A percentile compares a stretch with the other conserved stretches of the same genome.
phyloP scores from a whole-genome alignment of 2,113 vertebrate species.

The Spilogale gracilis region DNA sequence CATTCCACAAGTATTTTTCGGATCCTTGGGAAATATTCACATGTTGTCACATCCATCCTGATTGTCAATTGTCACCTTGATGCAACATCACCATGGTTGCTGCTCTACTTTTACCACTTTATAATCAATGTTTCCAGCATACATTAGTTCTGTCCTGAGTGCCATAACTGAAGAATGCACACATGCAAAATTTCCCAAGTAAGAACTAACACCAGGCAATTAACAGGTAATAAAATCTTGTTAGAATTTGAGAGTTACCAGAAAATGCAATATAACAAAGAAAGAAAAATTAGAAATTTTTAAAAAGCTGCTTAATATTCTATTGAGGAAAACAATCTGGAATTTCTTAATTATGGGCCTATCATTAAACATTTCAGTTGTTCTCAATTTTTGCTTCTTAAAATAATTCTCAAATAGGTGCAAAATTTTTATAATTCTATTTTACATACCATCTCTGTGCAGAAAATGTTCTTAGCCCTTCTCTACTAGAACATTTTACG shows the following conservation, averaged over 20 bases:
- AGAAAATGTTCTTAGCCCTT: slow-evolving; percentile 1
- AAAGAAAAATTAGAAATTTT: slow-evolving; percentile 12
- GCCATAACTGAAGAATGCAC: not conserved
- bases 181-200: not conserved
- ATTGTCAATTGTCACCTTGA: not conserved
- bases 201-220: not conserved
- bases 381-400: not conserved
- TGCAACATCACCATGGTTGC: not conserved
- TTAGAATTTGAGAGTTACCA: not conserved
- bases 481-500: not conserved
- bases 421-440: slow-evolving; percentile 14
- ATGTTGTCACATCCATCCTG: not conserved
- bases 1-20: not conserved
- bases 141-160: not conserved
- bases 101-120: not conserved
- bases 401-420: not conserved
- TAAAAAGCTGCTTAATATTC: not conserved
- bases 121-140: not conserved
- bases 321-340: not conserved
- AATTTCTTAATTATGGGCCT: not conserved
- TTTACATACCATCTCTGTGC: not conserved
- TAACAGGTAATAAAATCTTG: not conserved
- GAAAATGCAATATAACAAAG: not conserved
- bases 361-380: not conserved
- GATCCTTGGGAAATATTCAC: not conserved